These are phyloP conservation scores for Acanthopleura granulata DNA, from an alignment of 2,888 invertebrate species.

Conservation along the genomic window DNA sequence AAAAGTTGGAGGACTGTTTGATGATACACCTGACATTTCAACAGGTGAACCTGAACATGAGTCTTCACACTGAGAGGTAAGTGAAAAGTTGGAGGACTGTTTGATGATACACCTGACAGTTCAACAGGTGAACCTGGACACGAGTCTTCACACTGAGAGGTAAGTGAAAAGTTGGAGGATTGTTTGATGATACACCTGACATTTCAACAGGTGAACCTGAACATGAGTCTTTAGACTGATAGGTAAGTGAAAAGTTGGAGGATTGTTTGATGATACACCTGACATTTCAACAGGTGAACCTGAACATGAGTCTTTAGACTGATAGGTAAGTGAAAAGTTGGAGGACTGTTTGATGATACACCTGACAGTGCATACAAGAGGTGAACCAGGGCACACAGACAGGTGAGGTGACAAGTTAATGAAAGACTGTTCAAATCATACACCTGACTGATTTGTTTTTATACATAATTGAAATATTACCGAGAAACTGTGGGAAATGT, in stretches of 20 bases:
- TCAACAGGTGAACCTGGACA: conserved; percentile 56
- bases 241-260: conserved; percentile 35
- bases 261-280: too few relatives aligned
- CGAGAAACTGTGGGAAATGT: too few relatives aligned
- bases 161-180: conserved; percentile 53
- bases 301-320: too few relatives aligned
- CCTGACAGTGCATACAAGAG: too few relatives aligned
- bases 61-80: conserved; percentile 49
- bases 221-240: conserved; percentile 47
- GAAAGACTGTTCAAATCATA: too few relatives aligned
- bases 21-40: conserved; percentile 69
- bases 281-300: too few relatives aligned
- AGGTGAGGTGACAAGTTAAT: too few relatives aligned
- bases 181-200: conserved; percentile 66
- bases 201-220: conserved; percentile 58
- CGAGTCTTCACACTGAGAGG: conserved; percentile 49
- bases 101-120: conserved; percentile 68
- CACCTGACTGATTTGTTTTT: too few relatives aligned
- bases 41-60: conserved; percentile 52
- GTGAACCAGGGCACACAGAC: too few relatives aligned
- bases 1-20: conserved; percentile 63
- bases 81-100: conserved; percentile 58
- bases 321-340: too few relatives aligned
- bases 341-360: too few relatives aligned
- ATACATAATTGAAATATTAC: too few relatives aligned